These are phyloP conservation scores for Ephydatia muelleri DNA, from an alignment of 37 sponge, comb jelly and placozoan species.

Conservation along the genomic window DNA sequence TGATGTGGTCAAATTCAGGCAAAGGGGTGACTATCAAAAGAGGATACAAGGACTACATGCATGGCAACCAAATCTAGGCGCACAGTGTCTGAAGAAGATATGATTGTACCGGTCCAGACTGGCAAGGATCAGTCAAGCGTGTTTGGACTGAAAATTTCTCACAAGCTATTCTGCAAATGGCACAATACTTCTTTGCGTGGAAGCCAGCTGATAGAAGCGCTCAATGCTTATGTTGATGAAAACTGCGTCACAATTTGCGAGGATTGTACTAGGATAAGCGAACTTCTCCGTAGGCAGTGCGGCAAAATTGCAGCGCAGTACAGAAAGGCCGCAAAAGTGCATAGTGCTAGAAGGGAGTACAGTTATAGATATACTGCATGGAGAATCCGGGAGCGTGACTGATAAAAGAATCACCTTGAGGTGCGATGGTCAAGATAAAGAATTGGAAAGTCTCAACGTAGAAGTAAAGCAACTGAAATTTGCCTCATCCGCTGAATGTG, in stretches of 20 bases:
- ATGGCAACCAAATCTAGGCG: neutral
- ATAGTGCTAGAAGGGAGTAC: neutral
- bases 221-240: neutral
- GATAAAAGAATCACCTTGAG: neutral
- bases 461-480: neutral
- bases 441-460: neutral
- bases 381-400: neutral
- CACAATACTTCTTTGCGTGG: neutral
- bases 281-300: slow-evolving; percentile 1
- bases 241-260: neutral
- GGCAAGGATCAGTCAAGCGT: neutral
- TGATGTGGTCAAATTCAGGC: neutral
- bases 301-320: neutral
- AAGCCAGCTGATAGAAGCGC: neutral
- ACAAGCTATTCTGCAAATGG: neutral
- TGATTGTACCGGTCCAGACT: neutral
- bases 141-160: neutral
- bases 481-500: neutral
- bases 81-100: neutral
- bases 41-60: neutral
- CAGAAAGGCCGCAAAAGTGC: neutral
- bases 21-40: neutral
- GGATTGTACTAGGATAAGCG: neutral
- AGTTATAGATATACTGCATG: neutral
- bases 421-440: neutral